A percentile compares a stretch with the other conserved stretches of the same genome.
phyloP scores from a whole-genome alignment of 2,888 invertebrate species.

The Uloborus plumipes region DNA sequence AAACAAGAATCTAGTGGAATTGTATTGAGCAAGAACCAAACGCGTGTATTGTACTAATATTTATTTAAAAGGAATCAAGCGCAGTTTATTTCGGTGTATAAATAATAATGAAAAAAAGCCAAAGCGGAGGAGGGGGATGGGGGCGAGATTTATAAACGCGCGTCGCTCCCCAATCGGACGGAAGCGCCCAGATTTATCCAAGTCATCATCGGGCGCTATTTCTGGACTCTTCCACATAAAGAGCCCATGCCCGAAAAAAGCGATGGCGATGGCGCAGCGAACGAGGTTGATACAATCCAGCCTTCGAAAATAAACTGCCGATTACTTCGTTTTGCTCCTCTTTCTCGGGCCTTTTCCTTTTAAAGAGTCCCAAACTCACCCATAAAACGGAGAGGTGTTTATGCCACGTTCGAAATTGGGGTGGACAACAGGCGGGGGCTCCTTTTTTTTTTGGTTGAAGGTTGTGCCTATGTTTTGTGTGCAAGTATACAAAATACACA shows the following conservation, averaged over 20 bases:
- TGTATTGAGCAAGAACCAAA: not conserved
- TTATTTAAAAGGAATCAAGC: conserved; percentile 47
- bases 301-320: conserved; percentile 54
- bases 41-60: conserved; percentile 39
- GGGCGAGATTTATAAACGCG: conserved; percentile 58
- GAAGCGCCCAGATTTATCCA: not conserved
- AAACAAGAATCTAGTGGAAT: not conserved
- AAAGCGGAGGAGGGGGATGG: conserved; percentile 29
- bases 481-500: too few relatives aligned
- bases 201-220: conserved; percentile 31
- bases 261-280: conserved; percentile 42
- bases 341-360: conserved; percentile 46
- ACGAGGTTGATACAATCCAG: conserved; percentile 54
- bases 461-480: not conserved
- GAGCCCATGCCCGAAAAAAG: conserved; percentile 55
- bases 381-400: not conserved
- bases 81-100: conserved; percentile 57
- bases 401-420: too few relatives aligned
- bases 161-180: conserved; percentile 54
- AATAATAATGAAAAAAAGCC: conserved; percentile 11
- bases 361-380: conserved; percentile 54
- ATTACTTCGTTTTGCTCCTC: too few relatives aligned
- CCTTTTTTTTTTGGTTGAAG: not conserved
- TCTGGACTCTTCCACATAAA: conserved; percentile 15
- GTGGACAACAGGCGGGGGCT: not conserved